Percentiles rank a stretch among this genome's conserved stretches.
Conservation (phyloP, 2,797 vertebrate genomes). For the Cyprinella venusta region DNA sequence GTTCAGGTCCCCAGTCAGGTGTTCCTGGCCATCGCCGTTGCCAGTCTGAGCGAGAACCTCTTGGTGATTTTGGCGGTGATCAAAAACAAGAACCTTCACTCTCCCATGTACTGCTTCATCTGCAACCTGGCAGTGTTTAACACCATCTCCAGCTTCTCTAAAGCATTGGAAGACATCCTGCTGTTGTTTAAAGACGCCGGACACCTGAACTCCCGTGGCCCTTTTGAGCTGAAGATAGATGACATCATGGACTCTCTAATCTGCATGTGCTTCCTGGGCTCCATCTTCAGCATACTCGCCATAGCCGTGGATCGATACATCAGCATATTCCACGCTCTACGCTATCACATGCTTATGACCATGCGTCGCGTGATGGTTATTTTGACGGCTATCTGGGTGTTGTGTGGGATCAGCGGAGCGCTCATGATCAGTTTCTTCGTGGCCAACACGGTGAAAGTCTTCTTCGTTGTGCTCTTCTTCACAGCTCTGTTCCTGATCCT, state of each 20-base stretch:
- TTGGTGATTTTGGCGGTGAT: constrained; percentile 88
- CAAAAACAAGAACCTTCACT: constrained; percentile 90
- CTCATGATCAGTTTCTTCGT: constrained; percentile 85
- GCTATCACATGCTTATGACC: constrained; percentile 93
- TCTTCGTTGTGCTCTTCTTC: constrained; percentile 84
- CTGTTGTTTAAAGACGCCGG: constrained; percentile 82
- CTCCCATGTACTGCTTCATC: constrained; percentile 95
- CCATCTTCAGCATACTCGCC: constrained; percentile 89
- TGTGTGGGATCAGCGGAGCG: constrained; percentile 81
- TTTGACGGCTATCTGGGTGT: constrained; percentile 82
- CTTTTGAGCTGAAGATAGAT: constrained; percentile 82
- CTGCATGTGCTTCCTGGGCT: constrained; percentile 89
- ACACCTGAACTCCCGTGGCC: constrained; percentile 77
- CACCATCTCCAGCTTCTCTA: constrained; percentile 88
- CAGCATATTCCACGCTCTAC: constrained; percentile 92
- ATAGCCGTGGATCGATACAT: constrained; percentile 94
- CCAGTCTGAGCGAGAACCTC: constrained; percentile 89
- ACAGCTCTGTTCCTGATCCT: constrained; percentile 85
- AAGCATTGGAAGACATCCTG: constrained; percentile 89
- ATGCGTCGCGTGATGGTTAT: constrained; percentile 75
- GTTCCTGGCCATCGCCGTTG: constrained; percentile 84
- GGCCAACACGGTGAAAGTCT: constrained; percentile 81
- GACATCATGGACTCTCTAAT: constrained; percentile 90
- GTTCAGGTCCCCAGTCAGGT: constrained; percentile 84
- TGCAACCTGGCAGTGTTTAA: constrained; percentile 95